Evolutionary conservation across 2,888 invertebrate genomes (phyloP).

Genomic region (Allophyes oxyacanthae): DNA sequence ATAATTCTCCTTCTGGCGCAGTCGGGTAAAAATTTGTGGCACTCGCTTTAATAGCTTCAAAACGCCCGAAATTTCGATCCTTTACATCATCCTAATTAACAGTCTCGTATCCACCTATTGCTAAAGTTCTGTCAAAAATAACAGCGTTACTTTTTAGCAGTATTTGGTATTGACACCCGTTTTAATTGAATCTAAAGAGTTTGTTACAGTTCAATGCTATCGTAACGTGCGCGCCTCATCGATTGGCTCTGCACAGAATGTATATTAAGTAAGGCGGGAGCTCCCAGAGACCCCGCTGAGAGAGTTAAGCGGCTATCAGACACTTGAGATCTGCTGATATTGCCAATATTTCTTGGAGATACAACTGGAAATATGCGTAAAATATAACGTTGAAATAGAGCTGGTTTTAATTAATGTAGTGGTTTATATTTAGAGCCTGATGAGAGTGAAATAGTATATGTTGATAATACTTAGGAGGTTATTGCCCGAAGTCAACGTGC

Average conservation of each 20-base stretch:
- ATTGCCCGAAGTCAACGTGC: no score
- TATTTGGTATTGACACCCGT: no score
- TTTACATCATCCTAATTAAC: no score
- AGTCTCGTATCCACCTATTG: no score
- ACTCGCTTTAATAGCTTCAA: no score
- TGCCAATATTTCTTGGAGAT: conserved; percentile 26
- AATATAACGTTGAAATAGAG: conserved; percentile 23
- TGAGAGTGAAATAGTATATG: no score
- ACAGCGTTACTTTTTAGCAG: conserved; percentile 1
- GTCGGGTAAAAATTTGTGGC: no score
- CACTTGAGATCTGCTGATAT: conserved; percentile 38
- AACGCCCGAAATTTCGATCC: no score
- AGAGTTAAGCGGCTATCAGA: conserved; percentile 28
- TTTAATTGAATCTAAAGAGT: conserved; percentile 13
- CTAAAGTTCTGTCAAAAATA: conserved; percentile 10
- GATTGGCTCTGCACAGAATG: conserved; percentile 30
- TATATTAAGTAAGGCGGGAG: conserved; percentile 1
- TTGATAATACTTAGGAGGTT: no score
- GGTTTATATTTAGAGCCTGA: no score
- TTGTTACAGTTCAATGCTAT: conserved; percentile 15
- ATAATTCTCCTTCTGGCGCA: no score
- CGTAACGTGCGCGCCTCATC: conserved; percentile 39
- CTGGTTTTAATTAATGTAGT: conserved; percentile 5
- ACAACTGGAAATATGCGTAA: conserved; percentile 28
- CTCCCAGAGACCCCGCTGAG: conserved; percentile 23